Base-by-base conservation (phyloP, 2,113 vertebrate genomes). In the Entelurus aequoreus region DNA sequence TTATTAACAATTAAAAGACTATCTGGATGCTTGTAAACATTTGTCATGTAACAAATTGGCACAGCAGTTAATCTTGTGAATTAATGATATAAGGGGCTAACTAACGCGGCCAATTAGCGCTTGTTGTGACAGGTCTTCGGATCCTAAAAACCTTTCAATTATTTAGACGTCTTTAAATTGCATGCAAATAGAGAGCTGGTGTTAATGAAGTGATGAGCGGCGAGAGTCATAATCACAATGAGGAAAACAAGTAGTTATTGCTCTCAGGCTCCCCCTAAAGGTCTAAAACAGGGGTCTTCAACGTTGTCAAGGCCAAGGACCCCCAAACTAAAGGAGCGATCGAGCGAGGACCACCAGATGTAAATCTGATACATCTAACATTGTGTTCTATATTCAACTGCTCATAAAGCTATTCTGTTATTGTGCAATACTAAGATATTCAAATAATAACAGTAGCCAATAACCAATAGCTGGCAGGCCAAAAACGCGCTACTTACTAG, bases 11-110 rank as follows among this genome's bases (percentile, higher is more conserved):
- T 82, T 80, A 66, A 82, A 80, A 76, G 44, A 68, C 69, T 79
- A 63, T 83, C 62, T 60, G 61, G 75, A 85, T 81, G 65, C 54
- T 78, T 84, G 69, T 84, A 83, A 86, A 85, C 74, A 84, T 78
- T 75, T 85, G 78, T 87, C 81, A 84, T 71, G 80, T 69, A 82
- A 78, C 83, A 84, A 86, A 81, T 86, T 69, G 79, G 80, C 83
- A 75, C 77, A 79, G 63, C 80, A 78, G 74, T 79, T 81, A 82
- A 82, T 80, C 73, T 42, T 63, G 49, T 89, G 54, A 86, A 88
- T 88, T 82, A 86, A 84, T 84, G 63, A 89, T 85, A 80, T 38
- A 21, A 60, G 62, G 28, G 28, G 52, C 54, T 77, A 78, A 83
- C 85, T 75, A 69, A 74, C 58, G 73, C 51, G 21, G 69, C 65